Base-by-base conservation (phyloP, 2,888 invertebrate genomes). In the Parthenolecanium corni region DNA sequence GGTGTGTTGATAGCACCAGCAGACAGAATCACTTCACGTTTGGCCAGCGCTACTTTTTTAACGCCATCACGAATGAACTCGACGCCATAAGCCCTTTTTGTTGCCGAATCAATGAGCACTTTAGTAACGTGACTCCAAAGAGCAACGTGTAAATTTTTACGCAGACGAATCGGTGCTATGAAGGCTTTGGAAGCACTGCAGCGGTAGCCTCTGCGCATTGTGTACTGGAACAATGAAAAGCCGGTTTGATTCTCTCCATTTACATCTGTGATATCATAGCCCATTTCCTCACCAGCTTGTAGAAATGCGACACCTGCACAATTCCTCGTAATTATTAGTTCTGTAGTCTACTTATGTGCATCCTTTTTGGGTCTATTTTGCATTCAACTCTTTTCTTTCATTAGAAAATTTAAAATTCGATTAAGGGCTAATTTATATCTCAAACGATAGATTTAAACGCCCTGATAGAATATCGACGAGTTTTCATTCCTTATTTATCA, bases 1-100 rank as follows among this genome's bases (percentile, higher is more conserved):
- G 96, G 94, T 0, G 88, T 83, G 67, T 85, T 93, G 65, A 98
- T 84, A 0, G 96, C 85, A 0, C 97, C 97, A 0, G 88, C 91
- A 1, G 88, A 81, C 14, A 93, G 72, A 65, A 94, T 88, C 0
- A 94, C 86, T 74, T 90, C 90, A 67, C 83, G 81, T 65, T 79
- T 80, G 0, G 90, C 89, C 67, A 80, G 78, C 0, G 83, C 82
- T 0, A 78, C 78, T 69, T 81, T 81, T 18, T 78, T 77, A 0
- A 84, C 85, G 46, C 77, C 74, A 49, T 82, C 77, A 66, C 86
- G 80, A 31, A 87, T 78, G 68, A 86, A 88, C 71, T 90, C 85
- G 0, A 91, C 85, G 0, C 90, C 88, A 65, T 82, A 83, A 0
- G 90, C 89, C 66, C 85, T 78, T 68, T 82, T 85, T 0, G 80